A percentile compares a stretch with the other conserved stretches of the same genome.
These are phyloP conservation scores for Cariama cristata DNA, from an alignment of 2,113 vertebrate genomes.

Conservation along the genomic window DNA sequence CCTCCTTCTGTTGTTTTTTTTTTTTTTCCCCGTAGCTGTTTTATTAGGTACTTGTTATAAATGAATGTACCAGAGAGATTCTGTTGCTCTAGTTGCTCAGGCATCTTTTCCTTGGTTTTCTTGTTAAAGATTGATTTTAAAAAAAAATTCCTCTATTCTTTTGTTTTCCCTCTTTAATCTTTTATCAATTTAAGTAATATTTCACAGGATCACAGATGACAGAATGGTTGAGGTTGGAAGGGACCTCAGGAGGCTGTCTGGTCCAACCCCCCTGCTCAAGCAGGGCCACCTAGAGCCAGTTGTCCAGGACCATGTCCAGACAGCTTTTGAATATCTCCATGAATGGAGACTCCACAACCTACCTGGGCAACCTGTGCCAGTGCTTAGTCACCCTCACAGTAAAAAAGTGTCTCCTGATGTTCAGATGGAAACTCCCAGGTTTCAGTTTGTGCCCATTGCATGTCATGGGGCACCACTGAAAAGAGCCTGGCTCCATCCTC, in stretches of 20 bases:
- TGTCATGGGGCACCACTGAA: not conserved
- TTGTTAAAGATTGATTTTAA: not conserved
- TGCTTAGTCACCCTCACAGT: not conserved
- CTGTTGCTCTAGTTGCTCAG: not conserved
- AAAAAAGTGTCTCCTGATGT: not conserved
- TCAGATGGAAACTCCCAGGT: not conserved
- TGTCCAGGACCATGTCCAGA: not conserved
- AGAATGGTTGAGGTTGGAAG: not conserved
- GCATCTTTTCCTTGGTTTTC: not conserved
- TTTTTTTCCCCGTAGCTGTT: not conserved
- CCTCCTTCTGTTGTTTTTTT: not conserved
- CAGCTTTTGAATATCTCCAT: not conserved
- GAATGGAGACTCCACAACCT: not conserved
- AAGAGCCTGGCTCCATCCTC: not conserved
- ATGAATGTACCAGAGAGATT: not conserved
- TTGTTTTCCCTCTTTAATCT: not conserved
- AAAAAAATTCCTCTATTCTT: not conserved
- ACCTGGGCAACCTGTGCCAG: not conserved
- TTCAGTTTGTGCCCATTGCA: not conserved
- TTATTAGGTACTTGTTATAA: constrained; percentile 41
- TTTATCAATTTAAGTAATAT: not conserved
- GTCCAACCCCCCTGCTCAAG: not conserved
- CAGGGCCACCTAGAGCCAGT: not conserved
- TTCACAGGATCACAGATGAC: not conserved
- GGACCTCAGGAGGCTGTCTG: not conserved